Conservation (phyloP, 2,888 invertebrate species). For the Automeris io region DNA sequence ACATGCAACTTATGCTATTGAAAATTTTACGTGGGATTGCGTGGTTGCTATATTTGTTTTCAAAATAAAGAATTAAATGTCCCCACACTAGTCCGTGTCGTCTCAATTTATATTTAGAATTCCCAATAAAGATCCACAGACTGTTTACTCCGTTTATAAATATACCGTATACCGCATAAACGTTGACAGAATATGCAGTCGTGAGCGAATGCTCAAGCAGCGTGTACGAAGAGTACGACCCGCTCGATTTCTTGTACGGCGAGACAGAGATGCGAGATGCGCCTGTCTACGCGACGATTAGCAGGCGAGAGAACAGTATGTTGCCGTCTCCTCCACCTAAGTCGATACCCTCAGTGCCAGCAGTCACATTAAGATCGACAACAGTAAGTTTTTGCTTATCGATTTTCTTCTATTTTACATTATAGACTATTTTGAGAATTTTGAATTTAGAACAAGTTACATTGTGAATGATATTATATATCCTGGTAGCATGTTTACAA, state of each 20-base stretch:
- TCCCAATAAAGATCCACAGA: not conserved
- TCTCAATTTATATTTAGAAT: not conserved
- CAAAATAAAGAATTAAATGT: too few relatives aligned
- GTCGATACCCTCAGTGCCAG: conserved; percentile 52
- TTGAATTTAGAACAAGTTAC: too few relatives aligned
- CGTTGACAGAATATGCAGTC: conserved; percentile 46
- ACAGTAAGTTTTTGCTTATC: conserved; percentile 41
- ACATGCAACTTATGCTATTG: too few relatives aligned
- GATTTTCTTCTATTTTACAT: not conserved
- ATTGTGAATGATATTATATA: too few relatives aligned
- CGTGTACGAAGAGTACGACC: conserved; percentile 72
- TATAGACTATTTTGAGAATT: too few relatives aligned
- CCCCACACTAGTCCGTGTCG: not conserved
- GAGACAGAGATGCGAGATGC: conserved; percentile 69
- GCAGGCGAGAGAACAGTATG: conserved; percentile 47
- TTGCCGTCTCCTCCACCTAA: conserved; percentile 69
- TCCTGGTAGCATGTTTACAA: too few relatives aligned
- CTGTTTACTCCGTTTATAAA: not conserved
- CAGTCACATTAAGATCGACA: conserved; percentile 52
- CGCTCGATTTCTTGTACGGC: conserved; percentile 67
- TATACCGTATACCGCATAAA: not conserved
- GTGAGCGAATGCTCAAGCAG: conserved; percentile 63
- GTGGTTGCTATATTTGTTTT: too few relatives aligned
- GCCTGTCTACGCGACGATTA: conserved; percentile 60
- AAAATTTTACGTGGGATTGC: too few relatives aligned